These are phyloP conservation scores for Cochlearius cochlearius DNA, from an alignment of 2,113 vertebrate genomes.

Conservation along the genomic window DNA sequence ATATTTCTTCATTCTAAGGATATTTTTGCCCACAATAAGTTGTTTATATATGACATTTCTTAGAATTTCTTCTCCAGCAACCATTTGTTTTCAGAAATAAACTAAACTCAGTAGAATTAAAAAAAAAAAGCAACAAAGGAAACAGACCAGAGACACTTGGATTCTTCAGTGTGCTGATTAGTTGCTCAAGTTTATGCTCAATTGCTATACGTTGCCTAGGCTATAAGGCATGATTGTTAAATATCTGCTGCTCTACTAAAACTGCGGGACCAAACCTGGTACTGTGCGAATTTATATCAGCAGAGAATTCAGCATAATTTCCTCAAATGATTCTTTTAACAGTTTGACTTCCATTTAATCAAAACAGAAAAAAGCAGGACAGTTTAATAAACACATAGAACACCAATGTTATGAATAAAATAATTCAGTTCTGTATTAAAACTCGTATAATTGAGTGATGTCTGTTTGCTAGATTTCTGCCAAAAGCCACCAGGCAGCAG, in stretches of 20 bases:
- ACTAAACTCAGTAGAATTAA: neutral
- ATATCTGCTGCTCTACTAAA: neutral
- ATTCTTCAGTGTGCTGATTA: neutral
- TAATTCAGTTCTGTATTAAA: constrained; percentile 11
- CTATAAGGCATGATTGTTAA: neutral
- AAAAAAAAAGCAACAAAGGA: neutral
- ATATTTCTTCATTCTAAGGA: neutral
- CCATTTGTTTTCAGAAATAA: neutral
- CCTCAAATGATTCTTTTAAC: neutral
- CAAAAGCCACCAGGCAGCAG: neutral
- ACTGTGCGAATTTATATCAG: neutral
- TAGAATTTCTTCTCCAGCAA: neutral
- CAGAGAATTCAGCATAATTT: neutral
- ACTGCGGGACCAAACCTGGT: neutral
- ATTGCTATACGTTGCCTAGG: neutral
- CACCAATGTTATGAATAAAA: neutral
- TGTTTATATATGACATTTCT: neutral
- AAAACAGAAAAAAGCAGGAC: neutral
- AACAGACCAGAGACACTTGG: neutral
- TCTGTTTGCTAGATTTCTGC: constrained; percentile 12
- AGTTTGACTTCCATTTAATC: neutral
- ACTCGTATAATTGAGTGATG: neutral
- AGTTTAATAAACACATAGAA: constrained; percentile 11
- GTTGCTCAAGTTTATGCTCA: neutral
- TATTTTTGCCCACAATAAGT: neutral